phyloP scores from a whole-genome alignment of 2,113 vertebrate genomes.

The Motacilla alba region DNA sequence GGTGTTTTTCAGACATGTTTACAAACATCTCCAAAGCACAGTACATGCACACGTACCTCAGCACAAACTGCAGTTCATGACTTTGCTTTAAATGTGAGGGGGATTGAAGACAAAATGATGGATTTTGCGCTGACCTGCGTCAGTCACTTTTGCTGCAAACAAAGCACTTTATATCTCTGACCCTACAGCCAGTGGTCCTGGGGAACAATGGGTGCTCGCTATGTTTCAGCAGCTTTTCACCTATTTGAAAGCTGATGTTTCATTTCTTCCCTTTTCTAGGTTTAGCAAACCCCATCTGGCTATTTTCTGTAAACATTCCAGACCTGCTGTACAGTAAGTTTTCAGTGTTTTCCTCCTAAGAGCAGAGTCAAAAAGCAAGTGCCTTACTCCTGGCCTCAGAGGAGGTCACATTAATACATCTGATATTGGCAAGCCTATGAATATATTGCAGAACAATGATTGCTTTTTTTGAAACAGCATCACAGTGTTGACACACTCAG shows the following conservation, averaged over 20 bases:
- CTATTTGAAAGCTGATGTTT: background rate
- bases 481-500: background rate
- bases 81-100: background rate
- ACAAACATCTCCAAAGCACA: background rate
- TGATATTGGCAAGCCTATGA: background rate
- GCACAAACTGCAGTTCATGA: background rate
- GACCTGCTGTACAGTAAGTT: background rate
- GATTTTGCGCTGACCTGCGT: background rate
- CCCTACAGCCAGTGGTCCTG: background rate
- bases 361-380: background rate
- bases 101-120: background rate
- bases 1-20: background rate
- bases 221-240: background rate
- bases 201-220: background rate
- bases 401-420: background rate
- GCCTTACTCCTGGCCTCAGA: background rate
- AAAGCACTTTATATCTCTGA: background rate
- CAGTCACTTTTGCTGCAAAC: background rate
- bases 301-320: background rate
- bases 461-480: background rate
- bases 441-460: background rate
- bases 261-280: background rate
- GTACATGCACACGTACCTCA: fast-evolving
- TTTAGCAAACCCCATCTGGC: background rate
- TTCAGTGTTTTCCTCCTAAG: background rate